Base-by-base conservation (phyloP, 2,113 vertebrate genomes). In the Siniperca knerii region DNA sequence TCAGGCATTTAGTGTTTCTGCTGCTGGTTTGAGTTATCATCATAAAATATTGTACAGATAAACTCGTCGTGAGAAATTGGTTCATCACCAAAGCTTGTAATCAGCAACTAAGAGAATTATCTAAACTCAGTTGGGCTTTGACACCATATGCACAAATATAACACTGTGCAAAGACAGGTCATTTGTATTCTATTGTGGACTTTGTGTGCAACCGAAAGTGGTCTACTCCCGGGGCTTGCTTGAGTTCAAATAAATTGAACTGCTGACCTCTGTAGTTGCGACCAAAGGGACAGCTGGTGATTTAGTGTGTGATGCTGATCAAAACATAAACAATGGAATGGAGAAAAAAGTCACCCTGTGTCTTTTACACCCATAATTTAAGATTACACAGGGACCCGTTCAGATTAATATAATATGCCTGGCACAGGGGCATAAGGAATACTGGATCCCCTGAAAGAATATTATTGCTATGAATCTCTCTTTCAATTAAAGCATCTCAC, bases 401-500 rank as follows among this genome's bases (percentile, higher is more conserved):
- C 42, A 48, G 54, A 62, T 73, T 21, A 44, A 60, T 60, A 60
- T 23, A 9, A 21, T 33, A 12, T 52, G 12, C 29, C 57, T 50
- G 42, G 10, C 65, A 75, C 65, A 75, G 44, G 29, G n/a, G 35
- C 54, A 40, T n/a, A 12, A n/a, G 8, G 35, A 46, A 44, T 25
- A 55, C 46, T 7, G 25, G 16, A 66, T 25, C n/a, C 13, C 35
- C n/a, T 50, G 16, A 62, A 37, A 64, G 20, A 74, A 55, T 44
- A 67, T 42, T 35, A 54, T 20, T 68, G 21, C 37, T 33, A 7
- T 60, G 42, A 62, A 55, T 54, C 18, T 75, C 7, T 60, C 48
- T 81, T 65, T 42, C 12, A 79, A 57, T 80, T 54, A 69, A 77
- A 66, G 13, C 4, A 42, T 13, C 33, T 71, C 48, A 10, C 20